phyloP scores from a whole-genome alignment of 2,113 vertebrate species.

The Rhinolophus ferrumequinum region DNA sequence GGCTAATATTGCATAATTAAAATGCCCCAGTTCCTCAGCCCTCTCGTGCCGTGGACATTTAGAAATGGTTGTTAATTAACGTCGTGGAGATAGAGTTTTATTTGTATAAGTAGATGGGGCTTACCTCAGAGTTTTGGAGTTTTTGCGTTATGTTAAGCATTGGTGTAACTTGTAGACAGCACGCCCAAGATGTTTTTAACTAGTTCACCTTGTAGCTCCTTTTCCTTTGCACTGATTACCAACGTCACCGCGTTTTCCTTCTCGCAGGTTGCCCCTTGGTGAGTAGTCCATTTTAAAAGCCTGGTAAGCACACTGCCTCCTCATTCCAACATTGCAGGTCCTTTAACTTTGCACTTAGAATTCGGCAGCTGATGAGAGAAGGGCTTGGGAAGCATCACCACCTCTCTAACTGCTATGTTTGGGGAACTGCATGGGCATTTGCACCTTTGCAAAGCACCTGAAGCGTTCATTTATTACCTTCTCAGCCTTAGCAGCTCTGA shows the following conservation, averaged over 20 bases:
- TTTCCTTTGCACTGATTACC: background rate
- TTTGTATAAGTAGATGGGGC: background rate
- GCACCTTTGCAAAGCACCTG: background rate
- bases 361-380: background rate
- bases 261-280: background rate
- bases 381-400: background rate
- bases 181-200: background rate
- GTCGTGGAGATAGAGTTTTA: background rate
- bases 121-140: background rate
- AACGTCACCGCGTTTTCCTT: background rate
- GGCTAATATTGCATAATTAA: slow-evolving; percentile 76
- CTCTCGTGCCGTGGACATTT: slow-evolving; percentile 52
- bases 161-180: fast-evolving
- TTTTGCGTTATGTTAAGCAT: background rate
- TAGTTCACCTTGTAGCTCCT: background rate
- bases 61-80: slow-evolving; percentile 47
- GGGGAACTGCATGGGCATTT: background rate
- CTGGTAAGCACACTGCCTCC: background rate
- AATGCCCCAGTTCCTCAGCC: slow-evolving; percentile 46
- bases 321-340: fast-evolving
- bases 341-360: background rate
- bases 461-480: background rate
- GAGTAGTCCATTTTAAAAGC: background rate
- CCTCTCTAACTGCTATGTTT: background rate
- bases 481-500: background rate